phyloP scores from a whole-genome alignment of 2,888 invertebrate species.

The Dynastes hyllus region DNA sequence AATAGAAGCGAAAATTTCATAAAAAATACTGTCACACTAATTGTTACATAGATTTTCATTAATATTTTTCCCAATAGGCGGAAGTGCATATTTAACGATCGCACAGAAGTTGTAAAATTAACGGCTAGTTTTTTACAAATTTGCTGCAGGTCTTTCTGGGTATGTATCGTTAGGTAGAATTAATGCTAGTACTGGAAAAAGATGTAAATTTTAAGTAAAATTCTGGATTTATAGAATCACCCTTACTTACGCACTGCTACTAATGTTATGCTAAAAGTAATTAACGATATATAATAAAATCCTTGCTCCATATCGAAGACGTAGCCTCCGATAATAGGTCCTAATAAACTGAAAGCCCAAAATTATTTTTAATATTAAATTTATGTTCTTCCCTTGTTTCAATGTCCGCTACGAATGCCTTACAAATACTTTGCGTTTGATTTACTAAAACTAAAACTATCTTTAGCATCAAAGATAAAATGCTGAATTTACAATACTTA shows the following conservation, averaged over 20 bases:
- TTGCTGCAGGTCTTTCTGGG: background rate
- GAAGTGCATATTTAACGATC: background rate
- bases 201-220: background rate
- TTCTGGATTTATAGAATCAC: background rate
- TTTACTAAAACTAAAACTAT: constrained; percentile 44
- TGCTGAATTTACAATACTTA: constrained; percentile 22
- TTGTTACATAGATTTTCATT: constrained; percentile 29
- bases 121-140: constrained; percentile 15
- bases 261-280: background rate
- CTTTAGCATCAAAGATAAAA: background rate
- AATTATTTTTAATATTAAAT: too few relatives aligned
- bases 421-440: constrained; percentile 46
- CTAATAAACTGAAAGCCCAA: constrained; percentile 43
- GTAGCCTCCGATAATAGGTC: constrained; percentile 47
- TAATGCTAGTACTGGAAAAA: constrained; percentile 35
- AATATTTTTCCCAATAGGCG: too few relatives aligned
- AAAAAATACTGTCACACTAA: constrained; percentile 42
- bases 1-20: constrained; percentile 49
- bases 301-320: constrained; percentile 38
- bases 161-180: constrained; percentile 22
- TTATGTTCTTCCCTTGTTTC: constrained; percentile 20
- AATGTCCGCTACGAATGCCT: constrained; percentile 24
- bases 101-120: constrained; percentile 1
- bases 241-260: constrained; percentile 23
- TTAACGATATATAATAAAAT: constrained; percentile 42